phyloP scores from a whole-genome alignment of 1,140 invertebrate genomes.

The Drosophila nikananu region DNA sequence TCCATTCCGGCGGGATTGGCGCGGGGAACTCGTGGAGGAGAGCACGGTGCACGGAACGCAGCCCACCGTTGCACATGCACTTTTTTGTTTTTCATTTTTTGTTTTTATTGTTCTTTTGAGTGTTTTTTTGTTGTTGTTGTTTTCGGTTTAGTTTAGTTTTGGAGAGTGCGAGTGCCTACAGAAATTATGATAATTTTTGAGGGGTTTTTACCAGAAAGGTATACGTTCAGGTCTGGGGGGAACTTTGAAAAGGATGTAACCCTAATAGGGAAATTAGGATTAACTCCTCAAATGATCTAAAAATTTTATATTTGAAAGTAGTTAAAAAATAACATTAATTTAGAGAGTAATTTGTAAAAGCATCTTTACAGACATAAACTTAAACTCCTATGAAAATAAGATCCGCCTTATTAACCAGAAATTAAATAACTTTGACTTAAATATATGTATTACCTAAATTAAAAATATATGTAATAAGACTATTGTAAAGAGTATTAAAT shows the following conservation, averaged over 20 bases:
- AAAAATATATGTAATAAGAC: not conserved
- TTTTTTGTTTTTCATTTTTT: slow-evolving; percentile 54
- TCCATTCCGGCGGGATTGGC: slow-evolving; percentile 22
- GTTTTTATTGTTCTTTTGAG: slow-evolving; percentile 25
- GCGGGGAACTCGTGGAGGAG: slow-evolving; percentile 10
- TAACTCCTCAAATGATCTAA: not conserved
- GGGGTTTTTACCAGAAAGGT: not conserved
- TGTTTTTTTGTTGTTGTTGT: slow-evolving; percentile 40
- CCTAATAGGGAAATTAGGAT: too few species aligned
- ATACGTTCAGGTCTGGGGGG: not conserved
- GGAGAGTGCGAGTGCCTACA: slow-evolving; percentile 62
- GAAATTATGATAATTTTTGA: slow-evolving; percentile 66
- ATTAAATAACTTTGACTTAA: not conserved
- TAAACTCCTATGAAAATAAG: not conserved
- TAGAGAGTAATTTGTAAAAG: not conserved
- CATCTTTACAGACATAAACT: not conserved
- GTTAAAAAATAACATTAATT: not conserved
- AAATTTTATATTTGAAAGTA: not conserved
- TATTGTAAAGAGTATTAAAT: too few species aligned
- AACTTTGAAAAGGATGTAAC: not conserved
- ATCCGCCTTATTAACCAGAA: not conserved
- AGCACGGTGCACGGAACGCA: slow-evolving; percentile 25
- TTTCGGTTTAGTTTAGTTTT: slow-evolving; percentile 52
- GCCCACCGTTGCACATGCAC: slow-evolving; percentile 80
- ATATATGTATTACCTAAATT: not conserved